phyloP scores from a whole-genome alignment of 2,888 invertebrate species.

The Andricus quercusramuli region DNA sequence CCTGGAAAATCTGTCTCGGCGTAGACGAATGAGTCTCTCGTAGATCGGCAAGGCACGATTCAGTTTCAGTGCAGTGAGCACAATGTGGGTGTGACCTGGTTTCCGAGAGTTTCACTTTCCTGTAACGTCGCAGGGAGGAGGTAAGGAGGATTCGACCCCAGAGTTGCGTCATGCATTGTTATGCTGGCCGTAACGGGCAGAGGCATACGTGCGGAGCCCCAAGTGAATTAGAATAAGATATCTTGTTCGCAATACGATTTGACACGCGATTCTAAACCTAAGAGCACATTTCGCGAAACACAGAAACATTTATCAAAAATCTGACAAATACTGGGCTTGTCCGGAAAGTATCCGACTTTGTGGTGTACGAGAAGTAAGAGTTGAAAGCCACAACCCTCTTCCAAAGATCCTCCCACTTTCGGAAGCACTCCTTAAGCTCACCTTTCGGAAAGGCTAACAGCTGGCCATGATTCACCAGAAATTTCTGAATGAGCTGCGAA shows the following conservation, averaged over 20 bases:
- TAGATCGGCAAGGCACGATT: conserved; percentile 55
- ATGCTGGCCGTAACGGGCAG: conserved; percentile 72
- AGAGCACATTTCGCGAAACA: neutral
- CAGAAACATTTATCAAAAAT: neutral
- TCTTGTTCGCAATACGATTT: conserved; percentile 49
- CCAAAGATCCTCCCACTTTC: too few species aligned
- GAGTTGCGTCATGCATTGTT: conserved; percentile 73
- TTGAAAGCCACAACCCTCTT: too few species aligned
- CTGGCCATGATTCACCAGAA: too few species aligned
- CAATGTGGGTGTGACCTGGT: conserved; percentile 79
- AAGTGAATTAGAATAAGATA: conserved; percentile 69
- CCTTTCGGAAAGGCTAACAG: too few species aligned
- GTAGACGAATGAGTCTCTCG: conserved; percentile 48
- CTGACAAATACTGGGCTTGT: too few species aligned
- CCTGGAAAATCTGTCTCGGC: conserved; percentile 25
- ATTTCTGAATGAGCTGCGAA: too few species aligned
- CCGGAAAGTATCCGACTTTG: too few species aligned
- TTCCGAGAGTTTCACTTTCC: conserved; percentile 79
- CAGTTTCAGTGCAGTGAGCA: conserved; percentile 63
- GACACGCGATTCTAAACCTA: conserved; percentile 47
- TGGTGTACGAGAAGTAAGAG: too few species aligned
- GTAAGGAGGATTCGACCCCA: conserved; percentile 76
- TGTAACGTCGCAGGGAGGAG: conserved; percentile 74
- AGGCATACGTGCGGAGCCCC: conserved; percentile 71
- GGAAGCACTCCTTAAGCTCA: too few species aligned